These are phyloP conservation scores for Rhynchomys soricoides DNA, from an alignment of 2,113 vertebrate species.

Conservation along the genomic window DNA sequence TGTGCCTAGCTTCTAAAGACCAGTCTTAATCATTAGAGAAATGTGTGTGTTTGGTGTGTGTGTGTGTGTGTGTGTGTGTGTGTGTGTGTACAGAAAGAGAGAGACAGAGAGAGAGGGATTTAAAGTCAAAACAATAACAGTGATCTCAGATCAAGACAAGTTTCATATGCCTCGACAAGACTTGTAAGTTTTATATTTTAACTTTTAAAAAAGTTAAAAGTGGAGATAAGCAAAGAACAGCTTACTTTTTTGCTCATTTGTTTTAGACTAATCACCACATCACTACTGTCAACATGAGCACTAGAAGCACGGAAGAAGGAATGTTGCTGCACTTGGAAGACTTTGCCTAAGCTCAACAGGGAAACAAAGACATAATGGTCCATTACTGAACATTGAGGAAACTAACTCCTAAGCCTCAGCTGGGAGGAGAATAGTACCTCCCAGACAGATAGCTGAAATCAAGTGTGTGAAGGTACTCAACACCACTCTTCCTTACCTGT, in stretches of 20 bases:
- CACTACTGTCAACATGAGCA: not conserved
- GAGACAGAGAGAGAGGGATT: not conserved
- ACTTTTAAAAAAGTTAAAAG: not conserved
- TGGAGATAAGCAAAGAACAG: not conserved
- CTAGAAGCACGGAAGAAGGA: not conserved
- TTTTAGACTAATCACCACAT: not conserved
- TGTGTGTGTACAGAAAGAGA: not conserved
- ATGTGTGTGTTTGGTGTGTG: not conserved
- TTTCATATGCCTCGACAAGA: not conserved
- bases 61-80: not conserved
- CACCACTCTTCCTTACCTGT: not conserved
- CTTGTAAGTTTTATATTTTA: not conserved
- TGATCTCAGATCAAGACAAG: not conserved
- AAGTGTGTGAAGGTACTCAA: not conserved
- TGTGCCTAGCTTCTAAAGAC: not conserved
- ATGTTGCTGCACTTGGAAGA: not conserved
- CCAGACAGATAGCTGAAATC: not conserved
- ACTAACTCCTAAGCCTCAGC: not conserved
- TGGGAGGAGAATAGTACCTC: not conserved
- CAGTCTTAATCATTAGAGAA: not conserved
- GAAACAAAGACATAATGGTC: not conserved
- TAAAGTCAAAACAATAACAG: not conserved
- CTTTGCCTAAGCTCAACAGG: not conserved
- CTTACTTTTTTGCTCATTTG: not conserved
- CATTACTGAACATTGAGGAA: not conserved